These are phyloP conservation scores for Lampris incognitus DNA, from an alignment of 2,113 vertebrate genomes.

Conservation along the genomic window DNA sequence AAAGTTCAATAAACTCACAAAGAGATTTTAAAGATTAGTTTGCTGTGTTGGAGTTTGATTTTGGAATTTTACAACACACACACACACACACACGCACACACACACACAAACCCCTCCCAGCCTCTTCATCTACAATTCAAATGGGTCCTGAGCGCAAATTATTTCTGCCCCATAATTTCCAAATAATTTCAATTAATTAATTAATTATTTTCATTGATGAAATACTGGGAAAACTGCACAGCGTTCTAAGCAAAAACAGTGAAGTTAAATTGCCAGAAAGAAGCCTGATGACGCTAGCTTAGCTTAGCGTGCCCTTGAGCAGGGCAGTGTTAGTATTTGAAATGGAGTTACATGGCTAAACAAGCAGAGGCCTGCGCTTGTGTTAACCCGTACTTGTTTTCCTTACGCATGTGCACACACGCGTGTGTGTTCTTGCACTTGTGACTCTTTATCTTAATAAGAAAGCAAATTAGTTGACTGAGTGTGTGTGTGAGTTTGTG, in stretches of 20 bases:
- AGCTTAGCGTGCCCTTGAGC: conserved; percentile 66
- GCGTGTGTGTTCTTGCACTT: conserved; percentile 16
- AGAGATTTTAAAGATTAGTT: too few species aligned
- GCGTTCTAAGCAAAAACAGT: conserved; percentile 58
- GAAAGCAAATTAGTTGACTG: conserved; percentile 47
- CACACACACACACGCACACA: conserved; percentile 4
- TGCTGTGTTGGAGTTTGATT: too few species aligned
- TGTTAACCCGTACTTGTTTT: conserved; percentile 68
- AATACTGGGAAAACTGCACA: conserved; percentile 63
- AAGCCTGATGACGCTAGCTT: conserved; percentile 49
- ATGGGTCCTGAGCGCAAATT: conserved; percentile 60
- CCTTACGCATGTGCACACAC: conserved; percentile 17
- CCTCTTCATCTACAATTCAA: conserved; percentile 74
- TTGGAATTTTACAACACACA: conserved; percentile 12
- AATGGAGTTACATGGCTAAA: conserved; percentile 81
- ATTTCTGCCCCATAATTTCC: conserved; percentile 67
- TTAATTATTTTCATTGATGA: conserved; percentile 58
- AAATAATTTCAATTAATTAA: conserved; percentile 68
- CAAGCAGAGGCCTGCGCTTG: conserved; percentile 64
- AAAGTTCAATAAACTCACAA: too few species aligned
- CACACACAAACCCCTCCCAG: conserved; percentile 26
- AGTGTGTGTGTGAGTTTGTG: conserved; percentile 13
- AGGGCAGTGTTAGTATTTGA: conserved; percentile 79
- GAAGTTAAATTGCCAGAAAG: conserved; percentile 68
- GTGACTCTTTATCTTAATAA: conserved; percentile 48